phyloP scores from a whole-genome alignment of 2,797 vertebrate genomes.

The Crenichthys baileyi region DNA sequence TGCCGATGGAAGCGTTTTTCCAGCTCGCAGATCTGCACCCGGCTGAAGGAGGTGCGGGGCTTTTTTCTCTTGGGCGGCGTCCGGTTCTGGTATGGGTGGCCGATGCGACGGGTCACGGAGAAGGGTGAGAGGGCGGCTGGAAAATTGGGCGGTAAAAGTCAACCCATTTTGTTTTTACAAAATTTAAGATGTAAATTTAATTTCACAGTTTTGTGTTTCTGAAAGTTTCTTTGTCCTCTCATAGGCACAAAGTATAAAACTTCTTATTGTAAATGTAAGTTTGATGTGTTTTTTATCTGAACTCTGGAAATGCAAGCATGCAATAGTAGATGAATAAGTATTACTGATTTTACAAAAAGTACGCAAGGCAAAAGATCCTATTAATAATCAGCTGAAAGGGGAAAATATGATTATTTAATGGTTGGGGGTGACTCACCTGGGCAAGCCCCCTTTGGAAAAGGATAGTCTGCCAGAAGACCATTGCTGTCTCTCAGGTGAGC shows the following conservation, averaged over 20 bases:
- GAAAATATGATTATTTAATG: neutral
- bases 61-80: conserved; percentile 96
- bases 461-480: conserved; percentile 80
- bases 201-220: neutral
- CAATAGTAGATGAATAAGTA: neutral
- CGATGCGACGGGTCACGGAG: conserved; percentile 90
- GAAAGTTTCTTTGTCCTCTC: neutral
- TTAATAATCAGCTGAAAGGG: neutral
- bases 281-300: neutral
- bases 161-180: neutral
- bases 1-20: conserved; percentile 96
- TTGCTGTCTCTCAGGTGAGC: conserved; percentile 80
- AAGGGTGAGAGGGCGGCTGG: conserved; percentile 92
- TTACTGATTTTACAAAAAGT: neutral
- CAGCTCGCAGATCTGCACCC: conserved; percentile 96
- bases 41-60: conserved; percentile 93
- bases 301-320: neutral
- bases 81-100: conserved; percentile 97
- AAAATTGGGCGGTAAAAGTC: neutral
- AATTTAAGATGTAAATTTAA: neutral
- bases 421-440: conserved; percentile 76
- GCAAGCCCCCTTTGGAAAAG: conserved; percentile 80
- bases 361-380: neutral
- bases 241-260: neutral
- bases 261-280: no score